Conservation (phyloP, 2,797 vertebrate species). For the Leptatherina wallacei region DNA sequence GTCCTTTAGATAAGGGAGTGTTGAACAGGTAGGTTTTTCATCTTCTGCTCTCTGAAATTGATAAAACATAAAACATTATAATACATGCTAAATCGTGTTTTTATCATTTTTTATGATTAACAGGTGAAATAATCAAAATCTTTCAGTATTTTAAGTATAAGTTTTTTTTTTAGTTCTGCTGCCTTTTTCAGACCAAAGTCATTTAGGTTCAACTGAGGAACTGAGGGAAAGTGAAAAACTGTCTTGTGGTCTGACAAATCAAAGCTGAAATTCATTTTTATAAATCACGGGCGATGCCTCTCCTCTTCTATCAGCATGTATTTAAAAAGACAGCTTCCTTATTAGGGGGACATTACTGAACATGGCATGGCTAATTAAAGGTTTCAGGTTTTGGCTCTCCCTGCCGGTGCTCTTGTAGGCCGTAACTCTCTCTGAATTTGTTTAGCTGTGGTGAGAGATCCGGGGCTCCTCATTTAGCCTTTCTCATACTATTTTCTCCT, state of each 20-base stretch:
- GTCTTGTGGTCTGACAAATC: background rate
- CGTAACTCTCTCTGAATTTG: background rate
- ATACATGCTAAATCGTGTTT: no score
- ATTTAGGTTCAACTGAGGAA: background rate
- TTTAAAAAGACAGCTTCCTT: background rate
- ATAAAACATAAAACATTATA: slow-evolving; percentile 20
- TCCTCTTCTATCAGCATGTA: background rate
- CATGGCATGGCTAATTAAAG: background rate
- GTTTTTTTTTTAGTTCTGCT: background rate
- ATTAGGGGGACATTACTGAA: background rate
- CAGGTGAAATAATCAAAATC: background rate
- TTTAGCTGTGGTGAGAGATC: no score
- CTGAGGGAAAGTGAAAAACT: background rate
- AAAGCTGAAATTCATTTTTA: background rate
- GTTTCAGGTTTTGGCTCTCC: background rate
- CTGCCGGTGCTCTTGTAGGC: background rate
- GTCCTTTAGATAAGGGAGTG: slow-evolving; percentile 88
- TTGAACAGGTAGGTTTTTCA: slow-evolving; percentile 91
- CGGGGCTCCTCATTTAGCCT: background rate
- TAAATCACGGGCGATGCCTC: background rate
- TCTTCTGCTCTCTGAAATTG: slow-evolving; percentile 88
- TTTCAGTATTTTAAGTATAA: background rate
- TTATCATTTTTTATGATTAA: background rate
- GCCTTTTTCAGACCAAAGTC: background rate
- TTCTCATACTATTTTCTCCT: background rate